phyloP scores from a whole-genome alignment of 2,888 invertebrate genomes.

The Taphrorychus bicolor region DNA sequence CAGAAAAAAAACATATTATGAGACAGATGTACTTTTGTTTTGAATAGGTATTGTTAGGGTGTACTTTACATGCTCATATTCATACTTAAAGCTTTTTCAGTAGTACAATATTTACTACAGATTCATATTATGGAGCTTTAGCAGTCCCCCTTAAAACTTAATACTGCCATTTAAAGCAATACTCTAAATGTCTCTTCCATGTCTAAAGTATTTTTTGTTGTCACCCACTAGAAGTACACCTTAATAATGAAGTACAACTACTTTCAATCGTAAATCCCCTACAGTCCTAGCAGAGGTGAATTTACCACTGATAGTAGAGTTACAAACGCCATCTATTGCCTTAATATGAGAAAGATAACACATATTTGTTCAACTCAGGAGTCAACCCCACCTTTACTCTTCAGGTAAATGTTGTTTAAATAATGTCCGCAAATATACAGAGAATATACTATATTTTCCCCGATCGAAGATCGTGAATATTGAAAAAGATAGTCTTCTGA shows the following conservation, averaged over 20 bases:
- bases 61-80: neutral
- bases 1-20: slow-evolving; percentile 43
- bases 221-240: slow-evolving; percentile 1
- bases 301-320: neutral
- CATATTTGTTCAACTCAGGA: slow-evolving; percentile 54
- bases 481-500: slow-evolving; percentile 44
- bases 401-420: slow-evolving; percentile 44
- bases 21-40: slow-evolving; percentile 56
- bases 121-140: too few species aligned
- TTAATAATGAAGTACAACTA: neutral
- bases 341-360: slow-evolving; percentile 49
- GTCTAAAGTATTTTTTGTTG: neutral
- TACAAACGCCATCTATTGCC: slow-evolving; percentile 49
- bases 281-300: neutral
- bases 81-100: neutral
- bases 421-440: slow-evolving; percentile 28
- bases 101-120: neutral
- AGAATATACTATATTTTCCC: slow-evolving; percentile 18
- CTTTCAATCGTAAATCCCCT: neutral
- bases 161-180: slow-evolving; percentile 18
- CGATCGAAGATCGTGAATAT: slow-evolving; percentile 22
- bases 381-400: slow-evolving; percentile 51
- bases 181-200: slow-evolving; percentile 6
- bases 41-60: neutral
- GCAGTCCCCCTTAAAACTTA: neutral